Evolutionary conservation across 2,113 vertebrate genomes (phyloP).

Genomic region (Struthidea cinerea): DNA sequence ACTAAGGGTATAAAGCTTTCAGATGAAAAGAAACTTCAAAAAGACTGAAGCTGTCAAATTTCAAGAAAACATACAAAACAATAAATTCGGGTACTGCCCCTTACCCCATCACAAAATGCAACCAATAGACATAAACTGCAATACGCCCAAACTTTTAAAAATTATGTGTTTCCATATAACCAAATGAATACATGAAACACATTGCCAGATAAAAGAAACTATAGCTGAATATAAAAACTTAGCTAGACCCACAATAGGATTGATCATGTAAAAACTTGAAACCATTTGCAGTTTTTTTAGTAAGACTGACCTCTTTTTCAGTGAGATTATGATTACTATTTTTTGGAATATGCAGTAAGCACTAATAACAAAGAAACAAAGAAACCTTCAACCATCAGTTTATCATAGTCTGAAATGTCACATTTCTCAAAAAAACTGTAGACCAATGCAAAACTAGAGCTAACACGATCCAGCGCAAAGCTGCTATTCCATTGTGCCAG

Average conservation of each 20-base stretch:
- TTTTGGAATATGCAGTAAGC: neutral
- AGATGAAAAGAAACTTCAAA: neutral
- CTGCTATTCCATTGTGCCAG: neutral
- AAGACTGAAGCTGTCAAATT: neutral
- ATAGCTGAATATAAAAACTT: neutral
- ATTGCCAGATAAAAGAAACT: neutral
- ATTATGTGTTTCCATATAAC: neutral
- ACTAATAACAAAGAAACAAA: neutral
- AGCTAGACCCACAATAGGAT: neutral
- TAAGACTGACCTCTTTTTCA: neutral
- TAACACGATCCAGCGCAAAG: neutral
- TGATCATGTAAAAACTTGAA: neutral
- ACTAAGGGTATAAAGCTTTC: neutral
- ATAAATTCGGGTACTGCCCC: neutral
- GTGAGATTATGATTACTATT: neutral
- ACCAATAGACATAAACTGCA: neutral
- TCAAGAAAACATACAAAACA: neutral
- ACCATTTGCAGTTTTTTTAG: neutral
- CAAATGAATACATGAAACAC: neutral
- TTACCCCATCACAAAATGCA: neutral
- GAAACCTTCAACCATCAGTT: neutral
- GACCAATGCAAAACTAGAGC: neutral
- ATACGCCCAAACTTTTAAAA: neutral
- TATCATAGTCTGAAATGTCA: neutral
- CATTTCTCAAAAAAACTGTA: neutral